Evolutionary conservation across 1,140 invertebrate genomes (phyloP).

Genomic region (Calliopsis andreniformis): DNA sequence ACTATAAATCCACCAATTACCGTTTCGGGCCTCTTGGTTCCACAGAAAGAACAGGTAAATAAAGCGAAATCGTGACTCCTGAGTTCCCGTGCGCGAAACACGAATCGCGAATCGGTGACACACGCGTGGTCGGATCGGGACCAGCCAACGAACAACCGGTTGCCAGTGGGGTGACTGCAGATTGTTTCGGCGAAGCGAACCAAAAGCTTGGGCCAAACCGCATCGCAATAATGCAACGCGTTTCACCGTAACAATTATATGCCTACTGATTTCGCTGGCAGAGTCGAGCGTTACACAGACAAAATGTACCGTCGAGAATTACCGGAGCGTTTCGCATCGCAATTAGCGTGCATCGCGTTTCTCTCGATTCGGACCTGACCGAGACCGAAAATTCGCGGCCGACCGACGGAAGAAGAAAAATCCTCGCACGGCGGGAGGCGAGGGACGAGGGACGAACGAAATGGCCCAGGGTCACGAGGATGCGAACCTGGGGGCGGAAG

Average conservation of each 20-base stretch:
- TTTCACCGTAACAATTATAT: slow-evolving; percentile 70
- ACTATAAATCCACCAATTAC: too few relatives aligned
- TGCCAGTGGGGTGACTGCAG: slow-evolving; percentile 73
- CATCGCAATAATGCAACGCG: slow-evolving; percentile 69
- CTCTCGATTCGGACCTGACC: background rate
- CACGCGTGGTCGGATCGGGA: background rate
- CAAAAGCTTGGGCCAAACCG: slow-evolving; percentile 63
- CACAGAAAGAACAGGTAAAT: too few relatives aligned
- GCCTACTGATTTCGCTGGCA: slow-evolving; percentile 49
- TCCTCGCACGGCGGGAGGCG: background rate
- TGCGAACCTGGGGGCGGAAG: too few relatives aligned
- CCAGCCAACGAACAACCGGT: background rate
- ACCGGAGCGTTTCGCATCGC: slow-evolving; percentile 16
- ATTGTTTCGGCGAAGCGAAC: slow-evolving; percentile 66
- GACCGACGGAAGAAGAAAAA: background rate
- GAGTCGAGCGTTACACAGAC: slow-evolving; percentile 15
- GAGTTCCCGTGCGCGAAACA: too few relatives aligned
- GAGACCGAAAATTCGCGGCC: background rate
- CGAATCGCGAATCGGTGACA: background rate
- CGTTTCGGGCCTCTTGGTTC: too few relatives aligned
- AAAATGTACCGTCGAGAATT: slow-evolving; percentile 32
- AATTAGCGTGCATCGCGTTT: slow-evolving; percentile 15
- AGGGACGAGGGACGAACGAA: background rate
- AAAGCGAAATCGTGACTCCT: slow-evolving; percentile 31
- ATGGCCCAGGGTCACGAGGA: background rate